A percentile compares a stretch with the other conserved stretches of the same genome.
Conservation (phyloP, 2,888 invertebrate species). For the Ochlodes sylvanus region DNA sequence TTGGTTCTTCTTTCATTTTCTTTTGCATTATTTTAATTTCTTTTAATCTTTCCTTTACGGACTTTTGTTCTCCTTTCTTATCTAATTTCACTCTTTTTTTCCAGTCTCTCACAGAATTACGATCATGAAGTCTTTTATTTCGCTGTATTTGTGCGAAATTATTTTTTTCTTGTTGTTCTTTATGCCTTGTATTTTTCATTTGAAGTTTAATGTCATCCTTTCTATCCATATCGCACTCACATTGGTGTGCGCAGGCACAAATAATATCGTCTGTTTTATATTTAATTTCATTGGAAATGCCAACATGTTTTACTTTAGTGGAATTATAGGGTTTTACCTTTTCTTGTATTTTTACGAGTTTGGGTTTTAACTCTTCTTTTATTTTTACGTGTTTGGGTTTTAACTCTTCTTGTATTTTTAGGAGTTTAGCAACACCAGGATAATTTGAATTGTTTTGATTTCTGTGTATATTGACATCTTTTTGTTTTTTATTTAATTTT, state of each 20-base stretch:
- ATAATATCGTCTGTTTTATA: slow-evolving; percentile 21
- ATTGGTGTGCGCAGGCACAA: slow-evolving; percentile 28
- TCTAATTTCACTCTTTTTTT: slow-evolving; percentile 45
- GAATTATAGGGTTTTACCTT: not conserved
- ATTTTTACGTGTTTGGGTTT: not conserved
- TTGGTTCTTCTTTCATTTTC: slow-evolving; percentile 45
- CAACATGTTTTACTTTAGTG: not conserved
- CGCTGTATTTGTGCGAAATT: slow-evolving; percentile 22
- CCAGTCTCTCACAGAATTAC: slow-evolving; percentile 38
- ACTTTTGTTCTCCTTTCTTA: slow-evolving; percentile 38
- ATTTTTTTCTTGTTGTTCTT: slow-evolving; percentile 26
- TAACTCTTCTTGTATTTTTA: not conserved
- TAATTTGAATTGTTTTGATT: not conserved
- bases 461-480: not conserved
- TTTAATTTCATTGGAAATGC: not conserved
- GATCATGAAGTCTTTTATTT: slow-evolving; percentile 25
- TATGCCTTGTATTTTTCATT: not conserved
- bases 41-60: slow-evolving; percentile 43
- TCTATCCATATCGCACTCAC: not conserved
- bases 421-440: not conserved
- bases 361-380: not conserved
- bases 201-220: not conserved
- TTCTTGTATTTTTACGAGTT: not conserved
- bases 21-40: slow-evolving; percentile 43
- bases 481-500: no score